Base-by-base conservation (phyloP, 2,797 vertebrate genomes). In the Acanthurus leucopareius region DNA sequence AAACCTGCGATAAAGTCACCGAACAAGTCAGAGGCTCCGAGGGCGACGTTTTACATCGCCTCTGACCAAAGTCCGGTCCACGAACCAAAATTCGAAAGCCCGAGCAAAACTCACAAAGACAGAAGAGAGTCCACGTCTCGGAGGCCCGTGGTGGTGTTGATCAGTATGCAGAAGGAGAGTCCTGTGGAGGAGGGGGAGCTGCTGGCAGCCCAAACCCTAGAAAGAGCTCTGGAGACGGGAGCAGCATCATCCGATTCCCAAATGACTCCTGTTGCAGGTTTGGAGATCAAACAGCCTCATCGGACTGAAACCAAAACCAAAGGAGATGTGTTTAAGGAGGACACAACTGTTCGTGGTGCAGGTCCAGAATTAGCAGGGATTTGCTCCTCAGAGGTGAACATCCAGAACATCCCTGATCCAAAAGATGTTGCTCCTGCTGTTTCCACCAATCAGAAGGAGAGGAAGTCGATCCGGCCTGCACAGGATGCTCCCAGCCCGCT, bases 91-190 rank as follows among this genome's bases (percentile, higher is more conserved):
- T 69, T 35, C 0, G 83, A 94, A 74, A 93, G 90, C 60, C 91
- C 92, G 2, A 80, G 77, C 22, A 92, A 73, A 77, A 54, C 71
- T 66, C 65, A 83, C 81, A 88, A 71, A 88, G 94, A 93, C 78
- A 94, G 88, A 68, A 81, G 85, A 9, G 92, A 88, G 81, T 94
- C 53, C 1, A 57, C 86, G 0, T 90, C 91, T 5, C 90, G 94
- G 0, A 88, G 93, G 75, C 95, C 95, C 0, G 92, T 96, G 0
- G 94, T 96, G 77, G 94, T 96, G 51, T 76, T 96, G 60, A 96
- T 96, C 85, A 95, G 95, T 79, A 92, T 94, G 93, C 94, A 94
- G 85, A 96, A 94, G 80, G 95, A 94, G 64, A 92, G 85, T 8
- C 92, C 91, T 9, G 77, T 93, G 74, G 92, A 93, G 9, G 92